Evolutionary conservation across 2,888 invertebrate genomes (phyloP).

Genomic region (Thecophora atra): DNA sequence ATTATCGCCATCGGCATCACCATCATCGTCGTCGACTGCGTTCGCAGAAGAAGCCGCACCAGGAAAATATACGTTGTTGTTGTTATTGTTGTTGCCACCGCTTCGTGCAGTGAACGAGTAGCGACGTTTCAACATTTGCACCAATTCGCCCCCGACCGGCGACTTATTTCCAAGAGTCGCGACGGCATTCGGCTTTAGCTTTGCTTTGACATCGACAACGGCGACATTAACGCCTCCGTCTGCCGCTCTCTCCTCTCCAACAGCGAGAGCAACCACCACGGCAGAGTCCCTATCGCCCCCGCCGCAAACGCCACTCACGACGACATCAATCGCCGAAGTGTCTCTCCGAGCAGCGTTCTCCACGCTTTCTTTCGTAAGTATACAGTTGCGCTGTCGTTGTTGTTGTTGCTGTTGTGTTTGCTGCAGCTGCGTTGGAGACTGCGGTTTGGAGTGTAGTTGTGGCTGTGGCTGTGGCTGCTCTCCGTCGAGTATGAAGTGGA

Average conservation of each 20-base stretch:
- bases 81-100: slow-evolving; percentile 31
- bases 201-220: neutral
- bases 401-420: slow-evolving; percentile 42
- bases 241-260: slow-evolving; percentile 32
- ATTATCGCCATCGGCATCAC: neutral
- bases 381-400: slow-evolving; percentile 38
- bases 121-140: neutral
- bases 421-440: slow-evolving; percentile 36
- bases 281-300: slow-evolving; percentile 4
- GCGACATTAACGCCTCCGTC: slow-evolving; percentile 26
- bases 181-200: neutral
- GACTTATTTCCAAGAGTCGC: slow-evolving; percentile 2
- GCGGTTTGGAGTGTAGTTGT: slow-evolving; percentile 37
- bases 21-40: neutral
- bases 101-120: slow-evolving; percentile 13
- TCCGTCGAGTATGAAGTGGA: slow-evolving; percentile 62
- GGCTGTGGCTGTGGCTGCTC: slow-evolving; percentile 45
- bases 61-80: slow-evolving; percentile 19
- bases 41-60: slow-evolving; percentile 34
- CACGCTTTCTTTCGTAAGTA: slow-evolving; percentile 22
- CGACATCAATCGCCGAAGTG: neutral
- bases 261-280: slow-evolving; percentile 4
- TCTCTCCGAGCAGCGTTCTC: slow-evolving; percentile 31
- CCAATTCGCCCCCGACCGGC: neutral
- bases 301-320: slow-evolving; percentile 1